Evolutionary conservation across 2,113 vertebrate species (phyloP), one percentile per base, ranked within the genome.

Genomic region (Acrocephalus kingi): DNA sequence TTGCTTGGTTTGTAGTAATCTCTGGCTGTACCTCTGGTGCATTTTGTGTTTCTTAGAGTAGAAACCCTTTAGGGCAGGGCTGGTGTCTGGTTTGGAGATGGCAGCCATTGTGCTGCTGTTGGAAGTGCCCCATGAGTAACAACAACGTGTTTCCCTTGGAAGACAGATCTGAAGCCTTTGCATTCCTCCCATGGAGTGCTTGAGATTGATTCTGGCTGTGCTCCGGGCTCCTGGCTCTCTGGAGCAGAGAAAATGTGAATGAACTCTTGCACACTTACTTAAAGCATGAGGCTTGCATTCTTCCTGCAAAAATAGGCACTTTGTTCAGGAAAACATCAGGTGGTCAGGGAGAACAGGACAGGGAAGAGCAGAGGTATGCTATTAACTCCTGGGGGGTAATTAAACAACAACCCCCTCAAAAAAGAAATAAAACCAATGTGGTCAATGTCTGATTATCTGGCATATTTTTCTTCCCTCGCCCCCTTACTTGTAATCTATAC

Each of bases 131-230:
- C 46, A 14, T 41, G n/a, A 83, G 61, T 31, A 79, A 80, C 72
- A 96, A 13, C 33, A 55, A 39, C 0, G 2, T 83, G 59, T 90
- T 96, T 96, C 56, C 37, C 86, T 84, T 97, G 95, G 87, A 95
- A 90, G 92, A 82, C 59, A 72, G 90, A 67, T 94, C 68, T 93
- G 56, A 58, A 5, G 43, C 74, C 94, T 94, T 84, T 93, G 91
- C 48, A 84, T 93, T 87, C 84, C 49, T 93, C 62, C 30, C 7
- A 1, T 81, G 63, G 90, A 93, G 78, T 73, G 84, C 85, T 87
- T 76, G 3, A 18, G 92, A 80, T 81, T n/a, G 87, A 69, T 76
- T 41, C 73, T 58, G 84, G 81, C 76, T 66, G 63, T 69, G 67
- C 52, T 52, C 63, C 5, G 2, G 12, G 61, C 84, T 95, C 76